These are phyloP conservation scores for Notechis scutatus DNA, from an alignment of 2,113 vertebrate species.

Conservation along the genomic window DNA sequence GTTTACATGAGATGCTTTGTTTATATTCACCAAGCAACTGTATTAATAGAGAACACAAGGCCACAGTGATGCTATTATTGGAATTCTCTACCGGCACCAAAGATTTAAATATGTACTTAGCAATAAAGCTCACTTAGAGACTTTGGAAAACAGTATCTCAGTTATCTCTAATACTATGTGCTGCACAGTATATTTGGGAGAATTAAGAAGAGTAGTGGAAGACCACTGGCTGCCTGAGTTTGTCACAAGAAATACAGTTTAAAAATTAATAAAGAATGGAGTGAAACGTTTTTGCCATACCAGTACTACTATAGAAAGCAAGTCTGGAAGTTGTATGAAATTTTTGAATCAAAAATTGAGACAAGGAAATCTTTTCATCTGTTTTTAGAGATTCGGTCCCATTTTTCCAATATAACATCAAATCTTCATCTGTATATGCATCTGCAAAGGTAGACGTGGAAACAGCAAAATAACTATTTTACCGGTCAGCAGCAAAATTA, in stretches of 20 bases:
- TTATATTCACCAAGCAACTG: background rate
- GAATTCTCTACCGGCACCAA: background rate
- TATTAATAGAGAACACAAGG: background rate
- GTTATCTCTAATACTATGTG: background rate
- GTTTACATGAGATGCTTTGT: background rate
- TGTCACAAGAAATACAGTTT: background rate
- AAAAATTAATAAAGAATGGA: background rate
- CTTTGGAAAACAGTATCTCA: background rate
- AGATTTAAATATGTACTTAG: background rate
- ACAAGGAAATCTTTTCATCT: conserved; percentile 89
- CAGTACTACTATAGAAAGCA: conserved; percentile 96
- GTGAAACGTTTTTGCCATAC: conserved; percentile 59
- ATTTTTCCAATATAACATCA: conserved; percentile 97
- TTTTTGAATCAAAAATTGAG: conserved; percentile 95
- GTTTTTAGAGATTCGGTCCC: conserved; percentile 92
- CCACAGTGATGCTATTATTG: background rate
- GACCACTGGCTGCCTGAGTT: background rate
- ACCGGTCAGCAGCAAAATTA: background rate
- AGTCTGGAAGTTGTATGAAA: conserved; percentile 92
- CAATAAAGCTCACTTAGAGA: background rate
- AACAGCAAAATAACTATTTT: background rate
- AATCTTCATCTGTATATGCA: conserved; percentile 94
- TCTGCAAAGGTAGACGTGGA: conserved; percentile 64
- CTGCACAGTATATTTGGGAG: background rate
- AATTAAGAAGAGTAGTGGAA: background rate